Conservation (phyloP, 1,140 invertebrate genomes). For the Caenorhabditis brenneri region DNA sequence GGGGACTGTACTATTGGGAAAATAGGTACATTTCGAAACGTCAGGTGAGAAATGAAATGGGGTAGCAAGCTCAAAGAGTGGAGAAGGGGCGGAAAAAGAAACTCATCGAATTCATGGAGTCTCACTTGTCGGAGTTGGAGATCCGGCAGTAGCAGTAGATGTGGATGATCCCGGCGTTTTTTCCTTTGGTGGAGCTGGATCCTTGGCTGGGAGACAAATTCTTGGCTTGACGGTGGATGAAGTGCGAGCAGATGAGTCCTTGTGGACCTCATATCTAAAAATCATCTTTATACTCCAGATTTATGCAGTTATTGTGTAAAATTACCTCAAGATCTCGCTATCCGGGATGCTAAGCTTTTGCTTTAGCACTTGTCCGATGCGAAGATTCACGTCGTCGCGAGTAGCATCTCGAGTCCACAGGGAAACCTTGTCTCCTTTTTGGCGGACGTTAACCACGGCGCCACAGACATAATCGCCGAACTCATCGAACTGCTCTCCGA, state of each 20-base stretch:
- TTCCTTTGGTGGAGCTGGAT: constrained; percentile 22
- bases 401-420: constrained; percentile 86
- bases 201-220: constrained; percentile 59
- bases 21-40: no score
- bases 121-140: constrained; percentile 8
- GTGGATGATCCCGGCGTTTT: no score
- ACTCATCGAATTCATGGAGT: no score
- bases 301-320: background rate
- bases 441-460: constrained; percentile 89
- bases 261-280: constrained; percentile 68
- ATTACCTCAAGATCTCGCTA: constrained; percentile 58
- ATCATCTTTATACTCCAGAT: background rate
- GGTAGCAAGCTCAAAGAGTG: background rate
- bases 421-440: constrained; percentile 84
- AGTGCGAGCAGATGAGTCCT: constrained; percentile 67
- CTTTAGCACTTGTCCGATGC: constrained; percentile 73
- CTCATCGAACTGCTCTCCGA: constrained; percentile 93
- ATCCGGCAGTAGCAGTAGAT: background rate
- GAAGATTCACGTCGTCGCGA: constrained; percentile 78
- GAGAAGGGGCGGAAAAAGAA: no score
- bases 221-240: constrained; percentile 68
- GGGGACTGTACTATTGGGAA: no score
- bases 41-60: no score
- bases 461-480: constrained; percentile 88
- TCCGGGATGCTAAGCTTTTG: constrained; percentile 65